Percentiles rank a stretch among this genome's conserved stretches.
These are phyloP conservation scores for Corythornis vintsioides DNA, from an alignment of 2,113 vertebrate species.

Conservation along the genomic window DNA sequence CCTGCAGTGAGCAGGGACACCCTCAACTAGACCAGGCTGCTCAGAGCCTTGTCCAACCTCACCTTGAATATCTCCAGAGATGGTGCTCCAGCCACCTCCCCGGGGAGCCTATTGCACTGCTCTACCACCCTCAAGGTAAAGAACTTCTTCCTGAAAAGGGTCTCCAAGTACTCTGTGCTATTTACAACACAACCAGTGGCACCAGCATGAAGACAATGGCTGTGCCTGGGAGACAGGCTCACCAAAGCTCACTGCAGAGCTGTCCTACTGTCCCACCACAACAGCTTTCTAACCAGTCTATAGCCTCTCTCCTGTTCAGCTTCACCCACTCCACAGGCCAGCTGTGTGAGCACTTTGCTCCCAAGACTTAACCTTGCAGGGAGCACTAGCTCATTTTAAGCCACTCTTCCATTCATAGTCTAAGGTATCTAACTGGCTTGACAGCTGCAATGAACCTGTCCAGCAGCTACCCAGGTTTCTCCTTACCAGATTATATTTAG, in stretches of 20 bases:
- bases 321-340: background rate
- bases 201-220: fast-evolving
- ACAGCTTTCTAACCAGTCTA: fast-evolving
- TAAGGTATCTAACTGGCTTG: background rate
- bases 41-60: no score
- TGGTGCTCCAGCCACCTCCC: no score
- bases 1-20: no score
- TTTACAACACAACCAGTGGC: background rate
- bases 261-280: fast-evolving
- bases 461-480: background rate
- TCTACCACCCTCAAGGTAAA: no score
- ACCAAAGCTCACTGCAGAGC: background rate
- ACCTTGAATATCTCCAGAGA: no score
- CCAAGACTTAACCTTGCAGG: background rate
- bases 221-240: background rate
- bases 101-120: no score
- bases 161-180: background rate
- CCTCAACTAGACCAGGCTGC: no score
- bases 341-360: background rate
- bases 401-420: background rate
- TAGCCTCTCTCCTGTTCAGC: background rate
- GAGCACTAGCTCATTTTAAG: background rate
- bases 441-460: background rate
- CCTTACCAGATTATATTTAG: background rate
- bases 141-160: no score